phyloP scores from a whole-genome alignment of 2,113 vertebrate genomes.

The Salvelinus namaycush region DNA sequence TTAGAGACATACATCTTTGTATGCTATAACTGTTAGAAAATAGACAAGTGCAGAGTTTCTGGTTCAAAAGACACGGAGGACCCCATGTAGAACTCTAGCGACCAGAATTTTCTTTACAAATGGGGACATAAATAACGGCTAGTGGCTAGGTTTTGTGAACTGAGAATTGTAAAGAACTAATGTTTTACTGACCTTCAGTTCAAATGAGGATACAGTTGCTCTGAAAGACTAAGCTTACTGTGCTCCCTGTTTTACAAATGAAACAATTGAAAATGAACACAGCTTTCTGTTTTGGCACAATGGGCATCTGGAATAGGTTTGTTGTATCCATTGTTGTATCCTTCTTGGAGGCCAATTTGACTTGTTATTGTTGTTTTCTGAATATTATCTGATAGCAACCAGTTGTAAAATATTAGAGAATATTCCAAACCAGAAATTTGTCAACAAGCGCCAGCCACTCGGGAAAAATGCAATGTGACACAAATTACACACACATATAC shows the following conservation, averaged over 20 bases:
- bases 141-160: too few species aligned
- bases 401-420: background rate
- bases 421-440: background rate
- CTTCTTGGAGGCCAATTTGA: background rate
- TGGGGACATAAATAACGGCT: background rate
- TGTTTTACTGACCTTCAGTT: background rate
- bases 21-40: constrained; percentile 50
- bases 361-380: background rate
- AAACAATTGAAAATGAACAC: background rate
- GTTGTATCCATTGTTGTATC: background rate
- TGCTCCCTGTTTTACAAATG: background rate
- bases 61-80: constrained; percentile 15
- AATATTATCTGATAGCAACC: background rate
- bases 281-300: background rate
- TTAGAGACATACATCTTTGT: constrained; percentile 49
- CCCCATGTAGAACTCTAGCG: too few species aligned
- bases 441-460: background rate
- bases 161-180: too few species aligned
- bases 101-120: background rate
- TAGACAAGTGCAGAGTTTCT: constrained; percentile 39
- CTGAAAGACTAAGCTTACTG: background rate
- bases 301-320: background rate
- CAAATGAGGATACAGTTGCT: too few species aligned
- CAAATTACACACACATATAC: background rate
- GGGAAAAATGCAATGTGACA: background rate